Base-by-base conservation (phyloP, 2,113 vertebrate genomes). In the Loxodonta africana region DNA sequence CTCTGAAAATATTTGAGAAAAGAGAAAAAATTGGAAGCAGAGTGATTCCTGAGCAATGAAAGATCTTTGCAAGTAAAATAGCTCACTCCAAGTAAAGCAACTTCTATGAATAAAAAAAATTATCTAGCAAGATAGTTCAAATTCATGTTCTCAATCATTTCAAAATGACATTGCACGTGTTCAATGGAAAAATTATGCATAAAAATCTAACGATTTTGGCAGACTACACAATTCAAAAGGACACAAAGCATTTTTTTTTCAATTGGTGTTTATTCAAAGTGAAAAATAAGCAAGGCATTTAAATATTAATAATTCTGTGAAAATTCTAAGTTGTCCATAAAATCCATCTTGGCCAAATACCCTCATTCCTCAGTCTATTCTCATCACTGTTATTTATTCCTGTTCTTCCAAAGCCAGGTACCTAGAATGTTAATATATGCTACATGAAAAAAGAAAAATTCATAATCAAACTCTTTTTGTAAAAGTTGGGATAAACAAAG, bases 21-120 rank as follows among this genome's bases (percentile, higher is more conserved):
- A 97, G 84, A 96, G 26, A 65, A 96, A 15, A 96, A 74, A 44
- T 15, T 77, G 37, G 94, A 89, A 48, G 30, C 3, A 62, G 48
- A 91, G 84, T 18, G 25, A 97, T 73, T 83, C 85, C 93, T 92
- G 57, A 90, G 62, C 20, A 96, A 33, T 91, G 81, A 74, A 41
- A 74, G n/a, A 94, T 9, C 25, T 98, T 97, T 97, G 80, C 63
- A 84, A 17, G 33, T 96, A 25, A 97, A 97, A 97, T 71, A 69
- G 23, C 3, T 48, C 8, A 15, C 2, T 81, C 20, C 11, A 71
- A 96, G 37, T 25, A 97, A n/a, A 82, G n/a, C 78, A 96, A 85
- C 62, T 62, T 88, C 2, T 44, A 63, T 14, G 65, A 84, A 69
- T 78, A 92, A 97, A 57, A 80, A 60, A 21, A 86, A 26, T 18